Base-by-base conservation (phyloP, 2,113 vertebrate genomes). In the Garra rufa region DNA sequence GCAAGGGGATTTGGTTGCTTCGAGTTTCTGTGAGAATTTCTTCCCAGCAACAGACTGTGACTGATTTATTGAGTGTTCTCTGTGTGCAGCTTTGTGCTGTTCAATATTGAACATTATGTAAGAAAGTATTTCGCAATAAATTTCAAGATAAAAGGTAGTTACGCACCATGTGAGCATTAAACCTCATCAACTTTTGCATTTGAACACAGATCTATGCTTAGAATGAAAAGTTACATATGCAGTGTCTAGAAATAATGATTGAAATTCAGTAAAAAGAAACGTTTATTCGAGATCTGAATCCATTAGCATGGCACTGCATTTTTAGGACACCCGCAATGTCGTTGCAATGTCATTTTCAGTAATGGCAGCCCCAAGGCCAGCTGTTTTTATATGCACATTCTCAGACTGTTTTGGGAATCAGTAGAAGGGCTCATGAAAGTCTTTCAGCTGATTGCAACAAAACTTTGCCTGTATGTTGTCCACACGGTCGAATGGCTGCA, bases 341-440 rank as follows among this genome's bases (percentile, higher is more conserved):
- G 50, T 77, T 84, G 78, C 83, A 84, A 86, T 88, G 85, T 84
- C 77, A 65, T 82, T 70, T 86, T 50, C 74, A 65, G 52, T 81
- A 84, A 84, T 77, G 87, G 76, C 77, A 65, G 71, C 87, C 84
- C 57, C 71, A 48, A 88, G 85, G 71, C 71, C 41, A 70, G 59
- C 76, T 88, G 67, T 28, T 85, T 86, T 83, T 41, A 86, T 81
- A 77, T 57, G 82, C 85, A 75, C 82, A 76, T 38, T 44, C 44
- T 75, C 76, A 30, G 73, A 50, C 55, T 26, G 19, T 86, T 76
- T 50, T 71, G 50, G 61, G 76, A 76, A 48, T 82, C 76, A 44
- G 81, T 10, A 52, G 41, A 85, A 26, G 28, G 50, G 34, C 52
- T 85, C 38, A 65, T 55, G 55, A 76, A 69, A 83, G 24, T 14